These are phyloP conservation scores for Helostoma temminkii DNA, from an alignment of 2,797 vertebrate species.

Conservation along the genomic window DNA sequence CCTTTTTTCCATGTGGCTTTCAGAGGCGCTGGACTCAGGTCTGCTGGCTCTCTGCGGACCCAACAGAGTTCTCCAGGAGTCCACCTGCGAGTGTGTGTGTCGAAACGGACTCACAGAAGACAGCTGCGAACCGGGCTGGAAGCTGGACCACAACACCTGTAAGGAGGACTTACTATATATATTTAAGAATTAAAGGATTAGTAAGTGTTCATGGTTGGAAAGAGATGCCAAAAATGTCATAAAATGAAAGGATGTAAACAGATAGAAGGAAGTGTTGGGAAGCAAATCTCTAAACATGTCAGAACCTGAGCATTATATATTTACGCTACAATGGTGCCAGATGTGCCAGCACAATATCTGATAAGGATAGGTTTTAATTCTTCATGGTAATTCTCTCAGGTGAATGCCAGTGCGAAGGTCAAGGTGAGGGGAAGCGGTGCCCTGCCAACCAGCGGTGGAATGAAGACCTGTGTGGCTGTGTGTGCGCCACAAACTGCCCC, in stretches of 20 bases:
- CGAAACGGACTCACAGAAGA: slow-evolving; percentile 81
- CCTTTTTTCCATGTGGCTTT: slow-evolving; percentile 13
- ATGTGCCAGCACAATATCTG: not conserved
- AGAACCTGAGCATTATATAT: slow-evolving; percentile 38
- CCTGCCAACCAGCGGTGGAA: slow-evolving; percentile 81
- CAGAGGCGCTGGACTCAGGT: slow-evolving; percentile 74
- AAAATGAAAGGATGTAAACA: not conserved
- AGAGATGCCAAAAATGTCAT: not conserved
- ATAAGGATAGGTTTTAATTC: not conserved
- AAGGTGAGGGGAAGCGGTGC: slow-evolving; percentile 68
- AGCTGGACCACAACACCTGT: slow-evolving; percentile 82
- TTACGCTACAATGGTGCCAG: not conserved
- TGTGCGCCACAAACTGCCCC: slow-evolving; percentile 78
- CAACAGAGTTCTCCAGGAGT: slow-evolving; percentile 79
- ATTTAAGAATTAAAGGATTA: no score
- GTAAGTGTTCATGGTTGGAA: no score
- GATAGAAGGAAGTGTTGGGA: slow-evolving; percentile 5
- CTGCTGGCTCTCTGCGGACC: slow-evolving; percentile 83
- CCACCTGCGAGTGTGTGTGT: slow-evolving; percentile 81
- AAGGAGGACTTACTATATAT: slow-evolving; percentile 54
- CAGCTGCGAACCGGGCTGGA: slow-evolving; percentile 83
- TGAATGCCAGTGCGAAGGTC: slow-evolving; percentile 82
- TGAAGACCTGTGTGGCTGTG: slow-evolving; percentile 80
- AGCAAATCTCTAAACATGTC: slow-evolving; percentile 42
- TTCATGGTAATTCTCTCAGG: slow-evolving; percentile 52